phyloP scores from a whole-genome alignment of 2,888 invertebrate species.

The Rhamnusium bicolor region DNA sequence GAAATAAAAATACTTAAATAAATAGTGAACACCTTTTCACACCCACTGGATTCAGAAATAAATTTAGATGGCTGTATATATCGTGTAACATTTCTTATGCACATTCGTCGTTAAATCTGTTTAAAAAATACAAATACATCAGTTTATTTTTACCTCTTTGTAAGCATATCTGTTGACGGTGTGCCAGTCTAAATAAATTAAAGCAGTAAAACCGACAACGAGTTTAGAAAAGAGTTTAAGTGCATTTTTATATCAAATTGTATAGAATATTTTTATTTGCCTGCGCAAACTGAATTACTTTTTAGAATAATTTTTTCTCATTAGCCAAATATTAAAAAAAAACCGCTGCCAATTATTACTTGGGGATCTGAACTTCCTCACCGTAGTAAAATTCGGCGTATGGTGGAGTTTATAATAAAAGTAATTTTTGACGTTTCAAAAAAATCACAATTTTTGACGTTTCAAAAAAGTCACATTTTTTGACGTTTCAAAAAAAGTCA shows the following conservation, averaged over 20 bases:
- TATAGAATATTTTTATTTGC: not conserved
- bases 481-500: too few relatives aligned
- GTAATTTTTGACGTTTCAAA: too few relatives aligned
- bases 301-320: too few relatives aligned
- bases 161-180: not conserved
- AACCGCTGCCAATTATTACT: too few relatives aligned
- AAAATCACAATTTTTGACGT: too few relatives aligned
- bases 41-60: slow-evolving; percentile 3
- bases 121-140: not conserved
- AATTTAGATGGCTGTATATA: not conserved
- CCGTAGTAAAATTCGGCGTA: too few relatives aligned
- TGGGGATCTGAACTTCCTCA: too few relatives aligned
- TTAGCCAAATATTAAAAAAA: too few relatives aligned
- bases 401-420: too few relatives aligned
- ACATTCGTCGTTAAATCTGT: not conserved
- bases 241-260: not conserved
- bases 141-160: slow-evolving; percentile 4
- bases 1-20: not conserved
- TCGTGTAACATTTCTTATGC: not conserved
- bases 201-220: not conserved
- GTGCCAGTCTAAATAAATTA: slow-evolving; percentile 1
- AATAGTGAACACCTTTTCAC: not conserved
- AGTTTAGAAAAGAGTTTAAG: not conserved
- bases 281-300: too few relatives aligned
- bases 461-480: too few relatives aligned